Evolutionary conservation across 2,888 invertebrate species (phyloP).

Genomic region (Eristalis intricaria): DNA sequence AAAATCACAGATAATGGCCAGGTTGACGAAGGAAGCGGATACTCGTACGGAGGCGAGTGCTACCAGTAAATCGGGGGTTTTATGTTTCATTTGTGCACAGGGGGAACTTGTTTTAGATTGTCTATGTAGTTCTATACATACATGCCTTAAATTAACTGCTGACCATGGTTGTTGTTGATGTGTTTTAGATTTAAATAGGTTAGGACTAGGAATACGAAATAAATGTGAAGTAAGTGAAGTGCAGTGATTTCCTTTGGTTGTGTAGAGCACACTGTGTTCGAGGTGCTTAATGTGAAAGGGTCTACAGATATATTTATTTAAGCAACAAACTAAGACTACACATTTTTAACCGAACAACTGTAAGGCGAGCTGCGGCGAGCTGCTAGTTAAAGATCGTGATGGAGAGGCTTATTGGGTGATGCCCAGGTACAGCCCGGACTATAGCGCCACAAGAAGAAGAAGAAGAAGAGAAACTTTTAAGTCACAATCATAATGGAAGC

Average conservation of each 20-base stretch:
- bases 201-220: slow-evolving; percentile 17
- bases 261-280: no score
- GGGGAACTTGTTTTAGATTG: background rate
- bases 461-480: no score
- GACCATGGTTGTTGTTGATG: slow-evolving; percentile 68
- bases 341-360: no score
- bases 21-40: slow-evolving; percentile 35
- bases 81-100: slow-evolving; percentile 41
- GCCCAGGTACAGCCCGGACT: no score
- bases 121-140: slow-evolving; percentile 46
- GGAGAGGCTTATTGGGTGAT: no score
- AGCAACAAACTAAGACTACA: no score
- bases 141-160: slow-evolving; percentile 49
- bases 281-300: no score
- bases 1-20: slow-evolving; percentile 74
- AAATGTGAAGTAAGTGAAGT: slow-evolving; percentile 3
- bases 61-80: slow-evolving; percentile 39
- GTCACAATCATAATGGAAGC: no score
- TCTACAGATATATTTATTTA: no score
- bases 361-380: no score
- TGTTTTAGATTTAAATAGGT: slow-evolving; percentile 42
- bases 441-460: no score
- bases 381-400: no score
- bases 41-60: slow-evolving; percentile 46
- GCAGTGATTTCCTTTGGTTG: background rate